These are phyloP conservation scores for Seira musarum DNA, from an alignment of 2,888 invertebrate species.

Conservation along the genomic window DNA sequence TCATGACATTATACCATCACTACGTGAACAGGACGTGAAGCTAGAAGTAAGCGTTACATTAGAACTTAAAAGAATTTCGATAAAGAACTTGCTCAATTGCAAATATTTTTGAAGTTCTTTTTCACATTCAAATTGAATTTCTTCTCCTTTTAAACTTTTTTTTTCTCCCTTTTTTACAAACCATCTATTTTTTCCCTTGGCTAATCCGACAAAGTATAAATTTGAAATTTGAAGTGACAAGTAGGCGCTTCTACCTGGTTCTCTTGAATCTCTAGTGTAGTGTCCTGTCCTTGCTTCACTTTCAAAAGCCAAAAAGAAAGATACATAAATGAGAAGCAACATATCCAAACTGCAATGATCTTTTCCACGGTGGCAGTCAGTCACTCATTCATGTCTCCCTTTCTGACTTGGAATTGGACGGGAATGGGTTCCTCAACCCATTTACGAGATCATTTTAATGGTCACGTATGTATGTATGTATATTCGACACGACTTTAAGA, in stretches of 20 bases:
- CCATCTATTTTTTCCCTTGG: slow-evolving; percentile 20
- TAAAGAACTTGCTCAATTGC: slow-evolving; percentile 15
- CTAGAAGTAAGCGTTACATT: background rate
- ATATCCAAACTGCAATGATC: slow-evolving; percentile 36
- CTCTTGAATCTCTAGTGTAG: slow-evolving; percentile 16
- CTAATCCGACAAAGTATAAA: slow-evolving; percentile 31
- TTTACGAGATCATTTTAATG: background rate
- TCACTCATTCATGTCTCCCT: slow-evolving; percentile 39
- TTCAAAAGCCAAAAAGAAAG: background rate
- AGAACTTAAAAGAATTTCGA: slow-evolving; percentile 9
- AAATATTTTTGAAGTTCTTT: slow-evolving; percentile 14
- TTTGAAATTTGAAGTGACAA: slow-evolving; percentile 48
- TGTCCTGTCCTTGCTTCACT: background rate
- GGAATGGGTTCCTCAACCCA: background rate
- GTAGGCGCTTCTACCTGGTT: slow-evolving; percentile 21
- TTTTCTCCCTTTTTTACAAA: slow-evolving; percentile 7
- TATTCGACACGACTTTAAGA: background rate
- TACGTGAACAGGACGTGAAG: too few species aligned
- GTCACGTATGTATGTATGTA: background rate
- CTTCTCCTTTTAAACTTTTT: background rate
- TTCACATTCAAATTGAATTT: slow-evolving; percentile 11
- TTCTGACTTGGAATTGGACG: slow-evolving; percentile 31
- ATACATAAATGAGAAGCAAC: slow-evolving; percentile 39
- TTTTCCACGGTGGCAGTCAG: slow-evolving; percentile 23
- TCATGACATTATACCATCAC: too few species aligned